Evolutionary conservation across 2,797 vertebrate genomes (phyloP), one percentile per base, ranked within the genome.

Genomic region (Remorina albescens): DNA sequence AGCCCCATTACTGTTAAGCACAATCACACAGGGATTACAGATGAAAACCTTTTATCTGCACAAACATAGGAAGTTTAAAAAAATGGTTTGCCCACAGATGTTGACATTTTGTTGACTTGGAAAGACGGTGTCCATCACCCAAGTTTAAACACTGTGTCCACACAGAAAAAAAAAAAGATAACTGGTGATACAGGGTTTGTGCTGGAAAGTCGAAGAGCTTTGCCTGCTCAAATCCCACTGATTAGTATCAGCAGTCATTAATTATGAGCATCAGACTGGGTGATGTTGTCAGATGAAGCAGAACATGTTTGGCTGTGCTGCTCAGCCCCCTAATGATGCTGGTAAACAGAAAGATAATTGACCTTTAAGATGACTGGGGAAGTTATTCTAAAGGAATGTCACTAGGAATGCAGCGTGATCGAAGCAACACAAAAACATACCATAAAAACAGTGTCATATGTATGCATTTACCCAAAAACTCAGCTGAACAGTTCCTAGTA

Each of bases 281-380:
- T 92, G 92, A 92, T 93, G 92, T 92, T 92, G 90, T 91, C 91
- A 94, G 93, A 94, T 92, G 92, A 94, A 94, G 92, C 94, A 93
- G 93, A 94, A 94, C 93, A 91, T 94, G 93, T 95, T 94, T 94
- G 93, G 90, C 93, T 94, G 93, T 92, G 90, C 85, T 93, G 92
- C 90, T 93, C 92, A 94, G 91, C 92, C 91, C 90, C 79, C 89
- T 94, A 95, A 95, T 95, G 93, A 94, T 90, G 90, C 92, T 90
- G 77, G 93, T 95, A 94, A 95, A 95, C 94, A 94, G 91, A 93
- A 92, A 91, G 91, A 94, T 95, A 95, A 95, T 95, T 95, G 93
- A 92, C 94, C 94, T 95, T 93, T 94, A 93, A 91, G 92, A 91
- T 91, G 92, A 95, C 90, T 91, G 89, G 82, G 72, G 90, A 93